Evolutionary conservation across 2,113 vertebrate genomes (phyloP).

Genomic region (Larimichthys polyactis): DNA sequence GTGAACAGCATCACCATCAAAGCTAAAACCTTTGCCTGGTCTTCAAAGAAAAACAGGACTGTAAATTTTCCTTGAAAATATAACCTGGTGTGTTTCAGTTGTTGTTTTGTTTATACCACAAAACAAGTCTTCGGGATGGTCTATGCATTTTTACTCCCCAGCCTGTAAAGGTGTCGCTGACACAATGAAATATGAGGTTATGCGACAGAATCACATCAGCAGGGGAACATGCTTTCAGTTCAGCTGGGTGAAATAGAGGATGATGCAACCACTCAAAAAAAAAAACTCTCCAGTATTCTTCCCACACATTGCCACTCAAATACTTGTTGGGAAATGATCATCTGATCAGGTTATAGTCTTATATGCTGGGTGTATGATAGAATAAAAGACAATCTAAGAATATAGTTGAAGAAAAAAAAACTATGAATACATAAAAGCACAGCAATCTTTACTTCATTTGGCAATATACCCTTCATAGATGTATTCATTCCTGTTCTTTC

Average conservation of each 20-base stretch:
- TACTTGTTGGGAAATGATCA: neutral
- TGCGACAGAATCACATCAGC: slow-evolving; percentile 42
- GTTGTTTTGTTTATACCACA: slow-evolving; percentile 29
- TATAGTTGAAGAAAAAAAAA: neutral
- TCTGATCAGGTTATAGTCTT: neutral
- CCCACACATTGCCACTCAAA: neutral
- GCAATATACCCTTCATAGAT: neutral
- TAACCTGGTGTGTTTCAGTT: slow-evolving; percentile 4
- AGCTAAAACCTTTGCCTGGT: neutral
- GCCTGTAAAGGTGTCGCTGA: slow-evolving; percentile 45
- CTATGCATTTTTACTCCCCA: neutral
- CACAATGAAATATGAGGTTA: slow-evolving; percentile 41
- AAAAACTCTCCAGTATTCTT: neutral
- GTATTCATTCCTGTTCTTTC: neutral
- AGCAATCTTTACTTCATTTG: neutral
- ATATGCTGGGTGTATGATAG: neutral
- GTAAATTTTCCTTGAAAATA: slow-evolving; percentile 45
- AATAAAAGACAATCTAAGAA: neutral
- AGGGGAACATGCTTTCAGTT: neutral
- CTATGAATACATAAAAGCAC: neutral
- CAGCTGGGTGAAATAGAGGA: slow-evolving; percentile 30
- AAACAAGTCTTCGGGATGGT: neutral
- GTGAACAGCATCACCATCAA: slow-evolving; percentile 7
- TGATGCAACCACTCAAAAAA: slow-evolving; percentile 41
- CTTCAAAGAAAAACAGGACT: slow-evolving; percentile 13